Percentiles rank a stretch among this genome's conserved stretches.
Evolutionary conservation across 2,888 invertebrate genomes (phyloP).

Genomic region (Nomada ruficornis): DNA sequence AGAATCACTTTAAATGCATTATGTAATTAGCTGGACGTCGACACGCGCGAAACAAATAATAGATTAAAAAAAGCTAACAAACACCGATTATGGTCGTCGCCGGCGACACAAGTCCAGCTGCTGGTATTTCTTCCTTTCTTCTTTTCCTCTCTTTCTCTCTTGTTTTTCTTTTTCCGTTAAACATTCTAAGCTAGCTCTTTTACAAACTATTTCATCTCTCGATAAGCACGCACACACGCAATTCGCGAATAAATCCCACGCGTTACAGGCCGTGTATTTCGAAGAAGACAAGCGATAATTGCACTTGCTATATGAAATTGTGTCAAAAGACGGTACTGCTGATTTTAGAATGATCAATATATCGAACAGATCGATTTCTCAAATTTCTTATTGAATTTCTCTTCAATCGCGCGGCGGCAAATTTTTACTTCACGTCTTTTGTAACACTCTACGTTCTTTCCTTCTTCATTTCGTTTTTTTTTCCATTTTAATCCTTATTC

Average conservation of each 20-base stretch:
- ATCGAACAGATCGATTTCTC: not conserved
- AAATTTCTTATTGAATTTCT: not conserved
- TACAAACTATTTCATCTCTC: constrained; percentile 58
- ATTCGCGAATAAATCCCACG: constrained; percentile 51
- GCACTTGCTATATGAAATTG: constrained; percentile 43
- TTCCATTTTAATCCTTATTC: not conserved
- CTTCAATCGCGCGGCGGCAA: not conserved
- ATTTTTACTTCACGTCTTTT: constrained; percentile 10
- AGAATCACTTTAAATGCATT: constrained; percentile 23
- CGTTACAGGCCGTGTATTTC: constrained; percentile 45
- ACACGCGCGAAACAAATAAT: constrained; percentile 18
- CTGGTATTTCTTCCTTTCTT: constrained; percentile 34
- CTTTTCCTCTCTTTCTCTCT: constrained; percentile 20
- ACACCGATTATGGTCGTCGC: constrained; percentile 50
- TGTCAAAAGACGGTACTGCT: constrained; percentile 42
- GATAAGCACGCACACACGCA: constrained; percentile 57
- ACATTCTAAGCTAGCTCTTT: constrained; percentile 51
- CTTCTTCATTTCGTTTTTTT: not conserved
- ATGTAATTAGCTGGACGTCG: constrained; percentile 21
- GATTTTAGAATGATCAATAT: not conserved
- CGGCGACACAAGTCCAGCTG: constrained; percentile 59
- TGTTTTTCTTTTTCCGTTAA: constrained; percentile 4
- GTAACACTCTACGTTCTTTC: not conserved
- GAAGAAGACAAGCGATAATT: constrained; percentile 42
- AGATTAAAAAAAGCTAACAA: constrained; percentile 22